A percentile compares a stretch with the other conserved stretches of the same genome.
These are phyloP conservation scores for Steinernema feltiae DNA, from an alignment of 1,140 invertebrate species.

Conservation along the genomic window DNA sequence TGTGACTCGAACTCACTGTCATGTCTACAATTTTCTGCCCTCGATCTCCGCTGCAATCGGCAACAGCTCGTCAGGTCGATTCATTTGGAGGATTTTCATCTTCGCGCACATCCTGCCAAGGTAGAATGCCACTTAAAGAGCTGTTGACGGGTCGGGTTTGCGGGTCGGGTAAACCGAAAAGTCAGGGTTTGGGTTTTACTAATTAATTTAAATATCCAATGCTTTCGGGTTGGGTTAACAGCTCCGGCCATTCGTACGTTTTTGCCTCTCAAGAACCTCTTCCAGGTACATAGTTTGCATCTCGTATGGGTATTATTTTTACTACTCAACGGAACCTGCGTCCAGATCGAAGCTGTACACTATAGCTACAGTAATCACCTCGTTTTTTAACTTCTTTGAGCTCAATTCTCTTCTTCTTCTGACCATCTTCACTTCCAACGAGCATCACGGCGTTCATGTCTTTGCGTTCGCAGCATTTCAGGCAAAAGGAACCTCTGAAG, in stretches of 20 bases:
- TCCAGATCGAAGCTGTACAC: background rate
- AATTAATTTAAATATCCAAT: no score
- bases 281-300: background rate
- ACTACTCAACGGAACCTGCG: background rate
- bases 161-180: no score
- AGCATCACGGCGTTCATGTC: background rate
- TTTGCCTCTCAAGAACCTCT: background rate
- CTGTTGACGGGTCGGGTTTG: no score
- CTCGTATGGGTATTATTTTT: background rate
- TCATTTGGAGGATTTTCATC: background rate
- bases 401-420: conserved; percentile 9
- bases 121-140: no score
- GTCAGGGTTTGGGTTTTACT: no score
- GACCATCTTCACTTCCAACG: background rate
- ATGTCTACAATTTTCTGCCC: background rate
- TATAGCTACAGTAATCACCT: background rate
- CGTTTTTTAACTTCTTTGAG: background rate
- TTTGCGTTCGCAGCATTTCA: background rate
- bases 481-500: background rate
- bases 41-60: background rate
- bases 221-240: no score
- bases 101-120: background rate
- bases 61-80: background rate
- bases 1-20: background rate
- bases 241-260: background rate